phyloP scores from a whole-genome alignment of 2,797 vertebrate species.

The Sebastes elongatus region DNA sequence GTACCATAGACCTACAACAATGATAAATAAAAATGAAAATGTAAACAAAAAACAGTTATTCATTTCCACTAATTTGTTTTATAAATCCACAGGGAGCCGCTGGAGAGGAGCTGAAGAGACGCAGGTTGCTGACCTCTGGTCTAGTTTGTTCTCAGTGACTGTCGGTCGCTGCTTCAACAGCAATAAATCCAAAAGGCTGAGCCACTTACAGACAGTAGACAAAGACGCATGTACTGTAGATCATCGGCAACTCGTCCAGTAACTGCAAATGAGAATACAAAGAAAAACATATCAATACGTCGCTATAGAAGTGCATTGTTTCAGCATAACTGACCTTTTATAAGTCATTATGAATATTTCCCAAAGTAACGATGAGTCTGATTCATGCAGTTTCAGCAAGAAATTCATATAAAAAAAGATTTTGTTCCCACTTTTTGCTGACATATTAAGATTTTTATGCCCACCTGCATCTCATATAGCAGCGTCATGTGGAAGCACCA shows the following conservation, averaged over 20 bases:
- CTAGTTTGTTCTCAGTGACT: neutral
- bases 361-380: neutral
- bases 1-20: too few species aligned
- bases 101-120: too few species aligned
- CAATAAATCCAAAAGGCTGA: conserved; percentile 14
- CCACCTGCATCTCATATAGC: conserved; percentile 99
- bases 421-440: neutral
- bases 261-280: conserved; percentile 82
- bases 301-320: neutral
- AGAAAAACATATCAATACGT: conserved; percentile 1
- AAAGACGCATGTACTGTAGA: conserved; percentile 97
- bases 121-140: too few species aligned
- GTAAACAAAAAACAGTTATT: too few species aligned
- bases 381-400: neutral
- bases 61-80: too few species aligned
- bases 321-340: neutral
- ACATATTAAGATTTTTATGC: conserved; percentile 30
- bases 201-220: conserved; percentile 98
- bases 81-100: too few species aligned
- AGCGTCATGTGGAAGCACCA: conserved; percentile 99
- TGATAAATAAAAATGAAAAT: too few species aligned
- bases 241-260: conserved; percentile 98
- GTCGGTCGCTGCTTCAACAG: neutral
- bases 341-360: neutral
- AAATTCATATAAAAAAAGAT: neutral